Percentiles rank a stretch among this genome's conserved stretches.
These are phyloP conservation scores for Pterostichus niger DNA, from an alignment of 2,888 invertebrate species.

Conservation along the genomic window DNA sequence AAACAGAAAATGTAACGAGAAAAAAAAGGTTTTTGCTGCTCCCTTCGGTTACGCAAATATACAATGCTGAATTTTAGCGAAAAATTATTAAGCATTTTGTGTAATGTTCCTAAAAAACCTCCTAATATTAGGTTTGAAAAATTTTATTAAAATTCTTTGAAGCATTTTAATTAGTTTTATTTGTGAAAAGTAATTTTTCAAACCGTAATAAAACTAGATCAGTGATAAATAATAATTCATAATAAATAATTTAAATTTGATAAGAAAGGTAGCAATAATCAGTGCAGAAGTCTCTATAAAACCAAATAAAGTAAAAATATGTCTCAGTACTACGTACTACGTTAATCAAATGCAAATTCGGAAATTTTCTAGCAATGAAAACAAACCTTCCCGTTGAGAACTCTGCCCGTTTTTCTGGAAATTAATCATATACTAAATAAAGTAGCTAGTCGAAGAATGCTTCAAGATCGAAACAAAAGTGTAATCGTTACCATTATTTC, in stretches of 20 bases:
- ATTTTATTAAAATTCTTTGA: background rate
- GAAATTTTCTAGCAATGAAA: slow-evolving; percentile 68
- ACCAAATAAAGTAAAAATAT: slow-evolving; percentile 42
- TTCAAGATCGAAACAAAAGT: slow-evolving; percentile 43
- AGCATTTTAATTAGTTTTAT: background rate
- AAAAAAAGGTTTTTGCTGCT: background rate
- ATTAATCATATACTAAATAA: slow-evolving; percentile 72
- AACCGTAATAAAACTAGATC: slow-evolving; percentile 25
- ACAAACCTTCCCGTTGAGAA: slow-evolving; percentile 78
- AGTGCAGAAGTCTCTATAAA: slow-evolving; percentile 53
- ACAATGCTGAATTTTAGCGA: slow-evolving; percentile 34
- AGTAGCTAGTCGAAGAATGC: slow-evolving; percentile 59
- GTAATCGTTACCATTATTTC: slow-evolving; percentile 35
- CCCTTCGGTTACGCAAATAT: slow-evolving; percentile 33
- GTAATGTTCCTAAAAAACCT: slow-evolving; percentile 15
- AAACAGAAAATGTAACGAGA: background rate
- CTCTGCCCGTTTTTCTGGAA: slow-evolving; percentile 77
- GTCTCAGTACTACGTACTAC: slow-evolving; percentile 59
- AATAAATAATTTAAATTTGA: slow-evolving; percentile 9
- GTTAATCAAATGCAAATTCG: slow-evolving; percentile 65
- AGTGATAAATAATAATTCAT: slow-evolving; percentile 2
- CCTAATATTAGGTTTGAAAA: slow-evolving; percentile 34
- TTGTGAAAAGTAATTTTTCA: slow-evolving; percentile 37
- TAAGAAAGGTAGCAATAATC: slow-evolving; percentile 45
- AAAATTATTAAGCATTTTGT: slow-evolving; percentile 37